Base-by-base conservation (phyloP, 2,113 vertebrate genomes). In the Passer montanus region DNA sequence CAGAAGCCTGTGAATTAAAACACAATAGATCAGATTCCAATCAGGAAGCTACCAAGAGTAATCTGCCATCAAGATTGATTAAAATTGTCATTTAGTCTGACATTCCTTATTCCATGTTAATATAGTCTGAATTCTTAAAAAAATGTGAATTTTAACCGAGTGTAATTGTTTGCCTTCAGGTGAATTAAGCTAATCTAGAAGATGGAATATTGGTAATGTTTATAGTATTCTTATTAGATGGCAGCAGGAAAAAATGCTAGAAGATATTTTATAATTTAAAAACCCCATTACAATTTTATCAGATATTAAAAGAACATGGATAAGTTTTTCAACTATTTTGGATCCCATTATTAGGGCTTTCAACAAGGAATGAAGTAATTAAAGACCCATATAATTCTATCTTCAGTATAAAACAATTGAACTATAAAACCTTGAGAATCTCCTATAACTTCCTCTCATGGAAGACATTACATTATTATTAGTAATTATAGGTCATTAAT, bases 61-160 rank as follows among this genome's bases (percentile, higher is more conserved):
- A 64, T 66, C 77, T 84, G 28, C 73, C 37, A 66, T 87, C 37
- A 77, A 83, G 63, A 78, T 47, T 87, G 55, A 81, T 84, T 47
- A 80, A 58, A 94, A 87, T 63, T 70, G 56, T 55, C 33, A 78
- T 84, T 89, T 89, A 66, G 35, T 72, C 52, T 89, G 60, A 84
- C 92, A 75, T 72, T 19, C 13, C 17, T 78, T 78, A 63, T 70
- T 87, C 37, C 22, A 33, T 56, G 8, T 72, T 84, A 89, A 59
- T 63, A 28, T 60, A 52, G 15, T 63, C 60, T 41, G 37, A 63
- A 64, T 69, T 84, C 44, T 74, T 67, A 70, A 88, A 87, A 59
- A 3, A 81, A 72, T 28, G 24, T n/a, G 44, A 68, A 16, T 94
- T 90, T 93, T 83, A 56, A 33, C n/a, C 52, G 24, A 52, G 49